phyloP scores from a whole-genome alignment of 2,113 vertebrate genomes.

The human (Homo sapiens) region GRCh38 chr9:134687501-134688000 shows the following conservation, averaged over 20 bases:
- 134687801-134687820: background rate
- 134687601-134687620: too few species aligned
- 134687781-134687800: fast-evolving
- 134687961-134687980: fast-evolving
- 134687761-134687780: background rate
- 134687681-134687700: fast-evolving
- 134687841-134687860: too few species aligned
- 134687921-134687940: background rate
- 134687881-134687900: too few species aligned
- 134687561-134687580: fast-evolving
- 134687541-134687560: fast-evolving
- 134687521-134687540: fast-evolving
- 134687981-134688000: background rate
- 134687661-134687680: fast-evolving
- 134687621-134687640: fast-evolving
- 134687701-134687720: fast-evolving
- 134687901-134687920: too few species aligned
- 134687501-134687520: background rate
- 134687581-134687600: background rate
- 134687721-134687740: fast-evolving
- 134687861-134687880: too few species aligned
- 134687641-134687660: fast-evolving
- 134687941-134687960: fast-evolving
- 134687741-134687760: fast-evolving
- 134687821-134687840: fast-evolving